phyloP scores from a whole-genome alignment of 2,797 vertebrate genomes.

The Spatula versicolor region DNA sequence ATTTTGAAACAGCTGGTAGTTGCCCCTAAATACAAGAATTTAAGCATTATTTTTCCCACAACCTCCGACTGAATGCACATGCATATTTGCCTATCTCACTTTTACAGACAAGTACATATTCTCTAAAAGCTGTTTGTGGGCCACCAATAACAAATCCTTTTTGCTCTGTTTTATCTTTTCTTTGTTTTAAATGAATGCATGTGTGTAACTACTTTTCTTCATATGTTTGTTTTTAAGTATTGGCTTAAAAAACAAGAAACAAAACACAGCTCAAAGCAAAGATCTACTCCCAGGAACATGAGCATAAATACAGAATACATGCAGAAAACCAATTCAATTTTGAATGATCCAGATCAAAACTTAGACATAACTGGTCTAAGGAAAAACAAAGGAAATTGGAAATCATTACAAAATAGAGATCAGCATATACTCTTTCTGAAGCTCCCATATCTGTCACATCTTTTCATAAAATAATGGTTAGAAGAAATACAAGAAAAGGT shows the following conservation, averaged over 20 bases:
- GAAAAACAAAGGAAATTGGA: background rate
- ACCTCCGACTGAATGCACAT: background rate
- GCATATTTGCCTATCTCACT: background rate
- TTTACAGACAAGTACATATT: background rate
- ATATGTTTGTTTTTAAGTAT: background rate
- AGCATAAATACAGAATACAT: background rate
- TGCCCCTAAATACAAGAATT: background rate
- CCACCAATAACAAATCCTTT: background rate
- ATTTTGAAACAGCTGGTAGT: background rate
- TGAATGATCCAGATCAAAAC: background rate
- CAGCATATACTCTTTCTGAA: background rate
- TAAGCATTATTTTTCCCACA: background rate
- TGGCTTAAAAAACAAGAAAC: background rate
- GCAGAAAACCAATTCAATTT: background rate
- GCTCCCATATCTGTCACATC: background rate
- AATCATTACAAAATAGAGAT: background rate
- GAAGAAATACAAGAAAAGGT: background rate
- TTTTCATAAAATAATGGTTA: background rate
- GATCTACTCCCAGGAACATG: background rate
- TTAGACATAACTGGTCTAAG: background rate
- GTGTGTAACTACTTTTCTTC: background rate
- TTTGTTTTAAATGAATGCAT: background rate
- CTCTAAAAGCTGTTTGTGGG: background rate
- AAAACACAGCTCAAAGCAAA: background rate
- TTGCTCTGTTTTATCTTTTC: background rate